Evolutionary conservation across 2,797 vertebrate species (phyloP), one percentile per base, ranked within the genome.

Genomic region (Falco biarmicus): DNA sequence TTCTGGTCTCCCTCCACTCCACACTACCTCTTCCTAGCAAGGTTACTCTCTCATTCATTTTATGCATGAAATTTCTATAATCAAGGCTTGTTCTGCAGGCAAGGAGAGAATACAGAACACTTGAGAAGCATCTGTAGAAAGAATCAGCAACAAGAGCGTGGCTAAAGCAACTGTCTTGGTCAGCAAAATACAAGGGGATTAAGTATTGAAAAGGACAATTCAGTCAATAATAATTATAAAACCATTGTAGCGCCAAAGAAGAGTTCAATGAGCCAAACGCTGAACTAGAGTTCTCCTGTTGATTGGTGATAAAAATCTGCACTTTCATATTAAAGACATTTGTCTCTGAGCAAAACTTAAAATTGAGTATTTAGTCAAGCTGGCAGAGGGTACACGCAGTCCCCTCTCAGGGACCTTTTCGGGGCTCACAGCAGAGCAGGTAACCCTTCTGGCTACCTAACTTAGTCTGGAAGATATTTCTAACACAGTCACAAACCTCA

Each of bases 201-300:
- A 87, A 87, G 57, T 43, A 91, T 26, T 53, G 87, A 78, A 91
- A 95, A 89, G 39, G 45, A 74, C 60, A 85, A 87, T 48, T 80
- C 64, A 69, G 60, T 89, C 95, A 96, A 87, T 94, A 96, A 85
- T 69, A 93, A 96, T 93, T 96, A 91, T 75, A 80, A 90, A 89
- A 77, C 24, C 57, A 65, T 34, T 94, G 57, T n/a, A 74, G 41
- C 9, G 2, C 18, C 71, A 89, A 73, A 70, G 60, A 80, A 54
- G 60, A 87, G 48, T 56, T 93, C 75, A 92, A 26, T 39, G 54
- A 91, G 68, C 65, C 84, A 94, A 89, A 51, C 34, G 39, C 29
- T 11, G 37, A 84, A 78, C 53, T 43, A 6, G 32, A 74, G 29
- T 74, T 80, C 31, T 93, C 32, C 15, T 18, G 26, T 64, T 15